Evolutionary conservation across 1,140 invertebrate genomes (phyloP).

Genomic region (Trichogramma pretiosum): DNA sequence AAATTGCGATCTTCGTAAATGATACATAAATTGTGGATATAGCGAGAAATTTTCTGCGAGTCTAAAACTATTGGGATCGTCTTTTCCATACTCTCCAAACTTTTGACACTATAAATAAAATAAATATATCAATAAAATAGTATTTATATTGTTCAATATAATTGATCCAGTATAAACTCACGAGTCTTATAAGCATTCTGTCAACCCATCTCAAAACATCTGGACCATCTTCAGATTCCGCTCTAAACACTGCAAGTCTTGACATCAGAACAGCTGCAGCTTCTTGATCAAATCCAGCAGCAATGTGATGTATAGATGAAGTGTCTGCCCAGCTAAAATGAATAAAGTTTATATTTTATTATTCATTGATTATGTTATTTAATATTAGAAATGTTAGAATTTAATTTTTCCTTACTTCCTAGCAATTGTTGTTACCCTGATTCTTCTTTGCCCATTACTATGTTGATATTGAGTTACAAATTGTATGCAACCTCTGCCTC

Average conservation of each 20-base stretch:
- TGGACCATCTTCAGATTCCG: conserved; percentile 91
- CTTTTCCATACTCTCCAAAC: conserved; percentile 96
- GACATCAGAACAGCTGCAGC: conserved; percentile 96
- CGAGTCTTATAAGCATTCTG: conserved; percentile 92
- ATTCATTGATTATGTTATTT: background rate
- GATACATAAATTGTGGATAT: conserved; percentile 99
- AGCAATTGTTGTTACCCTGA: conserved; percentile 93
- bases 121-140: conserved; percentile 1
- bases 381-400: conserved; percentile 3
- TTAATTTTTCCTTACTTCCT: conserved; percentile 68
- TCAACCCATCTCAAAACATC: conserved; percentile 98
- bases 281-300: conserved; percentile 96
- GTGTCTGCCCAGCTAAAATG: conserved; percentile 71
- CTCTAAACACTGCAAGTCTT: conserved; percentile 88
- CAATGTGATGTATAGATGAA: conserved; percentile 70
- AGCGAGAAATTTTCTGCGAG: conserved; percentile 94
- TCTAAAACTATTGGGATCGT: conserved; percentile 93
- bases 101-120: conserved; percentile 84
- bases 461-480: conserved; percentile 99
- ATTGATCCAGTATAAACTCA: conserved; percentile 40
- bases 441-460: conserved; percentile 87
- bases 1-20: conserved; percentile 95
- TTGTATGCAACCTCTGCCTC: conserved; percentile 91
- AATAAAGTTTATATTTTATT: conserved; percentile 8
- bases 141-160: background rate